Evolutionary conservation across 2,888 invertebrate genomes (phyloP).

Genomic region (Ptychoptera contaminata): DNA sequence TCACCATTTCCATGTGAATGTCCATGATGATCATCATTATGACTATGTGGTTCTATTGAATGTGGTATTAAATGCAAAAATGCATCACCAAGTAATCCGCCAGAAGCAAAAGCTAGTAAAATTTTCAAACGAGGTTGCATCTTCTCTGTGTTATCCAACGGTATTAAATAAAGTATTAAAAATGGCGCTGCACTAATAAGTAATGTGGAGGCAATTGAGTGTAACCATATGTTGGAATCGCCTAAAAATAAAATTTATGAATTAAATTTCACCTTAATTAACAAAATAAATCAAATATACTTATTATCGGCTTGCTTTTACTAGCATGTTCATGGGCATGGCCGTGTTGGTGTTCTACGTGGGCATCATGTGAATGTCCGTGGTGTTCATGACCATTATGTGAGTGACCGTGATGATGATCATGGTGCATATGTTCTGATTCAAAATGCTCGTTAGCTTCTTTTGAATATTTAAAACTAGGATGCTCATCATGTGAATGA

Average conservation of each 20-base stretch:
- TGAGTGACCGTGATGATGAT: slow-evolving; percentile 15
- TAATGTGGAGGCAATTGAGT: slow-evolving; percentile 79
- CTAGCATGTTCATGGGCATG: slow-evolving; percentile 12
- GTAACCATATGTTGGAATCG: slow-evolving; percentile 45
- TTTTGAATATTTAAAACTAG: slow-evolving; percentile 71
- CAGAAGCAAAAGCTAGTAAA: slow-evolving; percentile 83
- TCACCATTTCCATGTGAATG: slow-evolving; percentile 34
- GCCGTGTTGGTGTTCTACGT: slow-evolving; percentile 6
- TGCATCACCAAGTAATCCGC: slow-evolving; percentile 93
- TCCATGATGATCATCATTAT: slow-evolving; percentile 31
- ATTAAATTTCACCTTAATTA: background rate
- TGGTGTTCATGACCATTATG: slow-evolving; percentile 16
- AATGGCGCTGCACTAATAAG: slow-evolving; percentile 93
- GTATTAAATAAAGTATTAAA: slow-evolving; percentile 81
- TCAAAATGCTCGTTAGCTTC: slow-evolving; percentile 40
- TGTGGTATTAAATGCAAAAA: slow-evolving; percentile 98
- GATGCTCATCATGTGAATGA: slow-evolving; percentile 36
- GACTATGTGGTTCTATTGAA: slow-evolving; percentile 49
- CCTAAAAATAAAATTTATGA: slow-evolving; percentile 8
- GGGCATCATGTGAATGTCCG: slow-evolving; percentile 10
- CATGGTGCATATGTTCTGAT: slow-evolving; percentile 12
- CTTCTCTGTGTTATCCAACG: slow-evolving; percentile 70
- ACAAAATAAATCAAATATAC: slow-evolving; percentile 1
- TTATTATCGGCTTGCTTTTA: slow-evolving; percentile 10
- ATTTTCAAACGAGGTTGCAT: slow-evolving; percentile 80